Percentiles rank a stretch among this genome's conserved stretches.
These are phyloP conservation scores for Polyommatus icarus DNA, from an alignment of 2,888 invertebrate species.

Conservation along the genomic window DNA sequence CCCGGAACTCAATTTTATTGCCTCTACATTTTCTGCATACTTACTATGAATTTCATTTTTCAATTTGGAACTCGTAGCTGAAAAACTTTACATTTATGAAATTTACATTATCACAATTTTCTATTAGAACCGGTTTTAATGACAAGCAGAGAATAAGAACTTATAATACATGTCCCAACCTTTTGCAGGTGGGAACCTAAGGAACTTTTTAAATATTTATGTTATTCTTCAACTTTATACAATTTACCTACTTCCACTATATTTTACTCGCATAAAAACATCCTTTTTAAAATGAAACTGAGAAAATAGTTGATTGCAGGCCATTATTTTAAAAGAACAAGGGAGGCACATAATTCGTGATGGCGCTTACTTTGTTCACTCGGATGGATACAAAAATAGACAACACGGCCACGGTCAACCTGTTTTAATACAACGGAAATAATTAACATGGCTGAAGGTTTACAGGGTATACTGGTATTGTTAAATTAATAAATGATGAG, in stretches of 20 bases:
- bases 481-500: no score
- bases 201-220: neutral
- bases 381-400: slow-evolving; percentile 23
- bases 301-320: neutral
- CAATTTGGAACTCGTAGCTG: neutral
- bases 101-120: neutral
- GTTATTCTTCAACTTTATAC: neutral
- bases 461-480: no score
- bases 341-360: slow-evolving; percentile 18
- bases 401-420: neutral
- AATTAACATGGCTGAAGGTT: neutral
- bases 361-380: slow-evolving; percentile 14
- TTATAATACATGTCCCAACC: no score
- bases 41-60: neutral
- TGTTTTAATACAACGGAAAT: neutral
- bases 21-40: neutral
- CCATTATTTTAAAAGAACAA: slow-evolving; percentile 16
- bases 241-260: neutral
- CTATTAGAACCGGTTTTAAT: no score
- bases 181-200: no score
- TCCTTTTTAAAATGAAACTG: neutral
- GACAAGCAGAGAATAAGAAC: no score
- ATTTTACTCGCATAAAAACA: neutral
- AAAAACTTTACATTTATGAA: neutral
- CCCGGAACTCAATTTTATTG: neutral